phyloP scores from a whole-genome alignment of 1,140 invertebrate species.

The Pissodes strobi region DNA sequence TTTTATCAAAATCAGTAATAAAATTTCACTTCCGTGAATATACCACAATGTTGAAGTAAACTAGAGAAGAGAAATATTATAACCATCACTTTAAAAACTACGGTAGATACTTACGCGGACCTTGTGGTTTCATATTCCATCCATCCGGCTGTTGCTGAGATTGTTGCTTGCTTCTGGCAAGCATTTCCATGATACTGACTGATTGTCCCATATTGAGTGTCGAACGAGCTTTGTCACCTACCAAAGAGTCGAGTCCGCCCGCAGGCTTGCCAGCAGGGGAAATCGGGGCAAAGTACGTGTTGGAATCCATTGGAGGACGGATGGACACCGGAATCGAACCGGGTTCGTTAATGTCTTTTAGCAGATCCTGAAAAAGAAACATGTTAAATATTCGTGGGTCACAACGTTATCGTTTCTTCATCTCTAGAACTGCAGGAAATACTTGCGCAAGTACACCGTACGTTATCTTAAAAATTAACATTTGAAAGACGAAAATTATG shows the following conservation, averaged over 20 bases:
- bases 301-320: conserved; percentile 58
- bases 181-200: conserved; percentile 61
- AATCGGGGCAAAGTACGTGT: conserved; percentile 67
- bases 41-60: too few relatives aligned
- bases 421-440: too few relatives aligned
- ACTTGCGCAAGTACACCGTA: too few relatives aligned
- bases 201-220: conserved; percentile 27
- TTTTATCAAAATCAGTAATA: too few relatives aligned
- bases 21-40: too few relatives aligned
- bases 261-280: conserved; percentile 61
- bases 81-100: too few relatives aligned
- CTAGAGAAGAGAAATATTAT: too few relatives aligned
- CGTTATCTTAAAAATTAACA: too few relatives aligned
- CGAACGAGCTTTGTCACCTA: conserved; percentile 14
- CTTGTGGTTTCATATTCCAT: conserved; percentile 14
- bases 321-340: conserved; percentile 49
- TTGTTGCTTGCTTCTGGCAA: conserved; percentile 40
- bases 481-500: too few relatives aligned
- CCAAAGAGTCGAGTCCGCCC: not conserved
- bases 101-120: conserved; percentile 20
- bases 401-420: too few relatives aligned
- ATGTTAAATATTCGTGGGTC: too few relatives aligned
- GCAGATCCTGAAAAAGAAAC: conserved; percentile 39
- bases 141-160: conserved; percentile 10
- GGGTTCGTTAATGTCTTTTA: conserved; percentile 57